These are phyloP conservation scores for Plebejus anna DNA, from an alignment of 2,888 invertebrate species.

Conservation along the genomic window DNA sequence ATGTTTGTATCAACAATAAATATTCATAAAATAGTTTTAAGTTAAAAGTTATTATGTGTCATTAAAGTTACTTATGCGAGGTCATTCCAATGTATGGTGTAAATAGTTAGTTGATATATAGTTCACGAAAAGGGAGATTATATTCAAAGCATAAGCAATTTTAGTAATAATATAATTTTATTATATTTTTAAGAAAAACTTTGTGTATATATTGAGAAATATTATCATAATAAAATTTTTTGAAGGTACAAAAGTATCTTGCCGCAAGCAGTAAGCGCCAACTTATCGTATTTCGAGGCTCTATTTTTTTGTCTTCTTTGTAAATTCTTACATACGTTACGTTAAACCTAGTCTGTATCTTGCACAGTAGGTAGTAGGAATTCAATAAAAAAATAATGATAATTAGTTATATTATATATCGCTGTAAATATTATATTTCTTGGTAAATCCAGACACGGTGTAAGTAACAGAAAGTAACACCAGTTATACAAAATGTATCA, in stretches of 20 bases:
- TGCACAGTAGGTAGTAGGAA: neutral
- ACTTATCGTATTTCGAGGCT: neutral
- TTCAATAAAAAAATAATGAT: neutral
- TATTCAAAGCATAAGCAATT: neutral
- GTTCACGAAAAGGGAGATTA: neutral
- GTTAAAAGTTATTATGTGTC: conserved; percentile 40
- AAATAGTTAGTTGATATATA: conserved; percentile 39
- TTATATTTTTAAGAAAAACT: neutral
- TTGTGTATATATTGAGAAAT: conserved; percentile 5
- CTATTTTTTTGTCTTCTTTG: neutral
- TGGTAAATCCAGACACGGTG: neutral
- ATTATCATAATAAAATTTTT: neutral
- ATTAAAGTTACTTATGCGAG: conserved; percentile 39
- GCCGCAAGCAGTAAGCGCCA: neutral
- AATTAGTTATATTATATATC: neutral
- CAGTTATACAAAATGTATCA: neutral
- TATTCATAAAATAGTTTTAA: conserved; percentile 42
- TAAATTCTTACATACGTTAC: neutral
- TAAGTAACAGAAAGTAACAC: neutral
- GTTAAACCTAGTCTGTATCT: neutral
- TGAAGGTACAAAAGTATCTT: neutral
- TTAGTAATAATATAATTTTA: neutral
- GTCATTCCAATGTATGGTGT: conserved; percentile 69
- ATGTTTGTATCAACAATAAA: conserved; percentile 53
- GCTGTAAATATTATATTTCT: neutral